Conservation (phyloP, 2,888 invertebrate species). For the Polydrusus pterygomalis region DNA sequence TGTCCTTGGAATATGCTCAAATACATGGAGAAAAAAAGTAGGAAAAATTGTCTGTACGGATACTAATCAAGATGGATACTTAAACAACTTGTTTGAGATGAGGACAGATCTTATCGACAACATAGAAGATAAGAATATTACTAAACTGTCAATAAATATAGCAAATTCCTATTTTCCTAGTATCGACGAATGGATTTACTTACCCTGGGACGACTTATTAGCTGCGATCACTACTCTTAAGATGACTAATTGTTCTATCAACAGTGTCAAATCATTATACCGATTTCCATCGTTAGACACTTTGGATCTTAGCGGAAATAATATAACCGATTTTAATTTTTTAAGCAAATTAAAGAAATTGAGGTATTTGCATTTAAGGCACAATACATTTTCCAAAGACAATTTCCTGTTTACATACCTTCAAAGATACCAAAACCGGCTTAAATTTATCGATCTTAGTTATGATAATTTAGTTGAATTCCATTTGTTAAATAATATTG, state of each 20-base stretch:
- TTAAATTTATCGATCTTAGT: slow-evolving; percentile 24
- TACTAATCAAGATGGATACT: slow-evolving; percentile 27
- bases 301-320: slow-evolving; percentile 36
- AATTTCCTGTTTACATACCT: slow-evolving; percentile 28
- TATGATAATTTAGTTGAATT: slow-evolving; percentile 25
- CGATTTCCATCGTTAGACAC: slow-evolving; percentile 17
- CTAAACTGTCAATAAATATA: slow-evolving; percentile 36
- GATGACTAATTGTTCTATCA: slow-evolving; percentile 37
- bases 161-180: slow-evolving; percentile 23
- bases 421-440: neutral
- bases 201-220: slow-evolving; percentile 21
- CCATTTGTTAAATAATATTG: neutral
- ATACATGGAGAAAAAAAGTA: slow-evolving; percentile 16
- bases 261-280: slow-evolving; percentile 19
- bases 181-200: slow-evolving; percentile 41
- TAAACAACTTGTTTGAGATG: slow-evolving; percentile 22
- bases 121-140: slow-evolving; percentile 8
- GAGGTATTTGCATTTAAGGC: slow-evolving; percentile 24
- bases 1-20: slow-evolving; percentile 7
- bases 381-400: slow-evolving; percentile 20
- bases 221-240: slow-evolving; percentile 18
- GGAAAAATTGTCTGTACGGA: slow-evolving; percentile 20
- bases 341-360: slow-evolving; percentile 25
- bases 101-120: neutral
- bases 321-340: slow-evolving; percentile 40